phyloP scores from a whole-genome alignment of 2,797 vertebrate species.

The Lepidocolaptes lacrymiger region DNA sequence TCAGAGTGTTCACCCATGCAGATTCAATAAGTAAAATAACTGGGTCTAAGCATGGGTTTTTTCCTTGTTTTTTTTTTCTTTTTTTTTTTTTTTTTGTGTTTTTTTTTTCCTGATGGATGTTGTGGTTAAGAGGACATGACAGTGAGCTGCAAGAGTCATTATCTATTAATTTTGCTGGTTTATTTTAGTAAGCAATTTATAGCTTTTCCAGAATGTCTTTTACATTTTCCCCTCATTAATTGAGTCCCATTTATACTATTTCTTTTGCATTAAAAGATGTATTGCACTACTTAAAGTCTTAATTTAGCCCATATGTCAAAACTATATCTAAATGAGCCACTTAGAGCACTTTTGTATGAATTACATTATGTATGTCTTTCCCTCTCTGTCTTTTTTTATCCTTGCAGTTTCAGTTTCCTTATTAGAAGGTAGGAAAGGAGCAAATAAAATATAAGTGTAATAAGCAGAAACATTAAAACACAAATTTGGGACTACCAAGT shows the following conservation, averaged over 20 bases:
- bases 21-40: conserved; percentile 27
- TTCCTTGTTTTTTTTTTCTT: not conserved
- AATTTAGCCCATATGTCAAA: conserved; percentile 63
- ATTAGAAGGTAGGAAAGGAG: not conserved
- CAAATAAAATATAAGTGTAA: not conserved
- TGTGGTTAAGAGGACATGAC: conserved; percentile 57
- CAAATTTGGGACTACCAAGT: not conserved
- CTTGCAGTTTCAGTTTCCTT: not conserved
- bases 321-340: conserved; percentile 29
- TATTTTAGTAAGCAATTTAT: conserved; percentile 67
- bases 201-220: conserved; percentile 51
- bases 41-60: not conserved
- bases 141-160: conserved; percentile 47
- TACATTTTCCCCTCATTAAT: conserved; percentile 59
- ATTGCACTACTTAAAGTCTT: conserved; percentile 62
- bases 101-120: conserved; percentile 37
- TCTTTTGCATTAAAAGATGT: conserved; percentile 63
- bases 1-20: not conserved
- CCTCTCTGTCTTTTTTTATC: not conserved
- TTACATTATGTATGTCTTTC: conserved; percentile 28
- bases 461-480: not conserved
- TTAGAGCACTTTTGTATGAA: conserved; percentile 33
- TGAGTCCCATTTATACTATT: conserved; percentile 48
- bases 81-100: too few relatives aligned
- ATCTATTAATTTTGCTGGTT: conserved; percentile 59